Base-by-base conservation (phyloP, 2,888 invertebrate genomes). In the Cantharis lateralis region DNA sequence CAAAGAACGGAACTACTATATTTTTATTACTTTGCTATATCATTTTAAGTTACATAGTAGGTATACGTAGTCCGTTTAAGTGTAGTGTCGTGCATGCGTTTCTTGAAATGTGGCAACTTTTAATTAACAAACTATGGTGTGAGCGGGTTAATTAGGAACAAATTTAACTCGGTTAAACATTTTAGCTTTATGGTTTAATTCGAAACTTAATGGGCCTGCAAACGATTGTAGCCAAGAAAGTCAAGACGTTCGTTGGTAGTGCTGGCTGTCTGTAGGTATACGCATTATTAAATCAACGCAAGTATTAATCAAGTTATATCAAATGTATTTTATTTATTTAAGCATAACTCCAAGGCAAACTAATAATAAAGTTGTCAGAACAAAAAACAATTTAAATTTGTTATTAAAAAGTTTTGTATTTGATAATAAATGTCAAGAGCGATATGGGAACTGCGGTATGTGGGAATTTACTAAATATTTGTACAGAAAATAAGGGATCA, bases 381-480 rank as follows among this genome's bases (percentile, higher is more conserved):
- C 48, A 48, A 48, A 48, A 48, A 48, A 48, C 48, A 48, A 48
- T 48, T 48, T 48, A 48, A 48, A 48, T 48, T 48, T 48, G 48
- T 48, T 48, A 48, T 48, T 48, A 48, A 48, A 48, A 48, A 48
- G 48, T 48, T 48, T 48, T 48, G n/a, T 48, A 48, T 48, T 48
- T 48, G 48, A 48, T 48, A 48, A 48, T 48, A 48, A 48, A 48
- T n/a, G 48, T 48, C 48, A 48, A 48, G 48, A 48, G 48, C 48
- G 48, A 48, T 48, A 66, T 16, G 64, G 70, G 71, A 66, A 75
- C 75, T 75, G 75, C 75, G 75, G 75, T 62, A 75, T 75, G 75
- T 71, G 75, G 75, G 61, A 70, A 71, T 48, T 66, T 66, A 62
- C 74, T 71, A 77, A 77, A 77, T 77, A 77, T 77, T 77, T 77